Conservation (phyloP, 1,140 invertebrate genomes). For the Diorhabda sublineata region DNA sequence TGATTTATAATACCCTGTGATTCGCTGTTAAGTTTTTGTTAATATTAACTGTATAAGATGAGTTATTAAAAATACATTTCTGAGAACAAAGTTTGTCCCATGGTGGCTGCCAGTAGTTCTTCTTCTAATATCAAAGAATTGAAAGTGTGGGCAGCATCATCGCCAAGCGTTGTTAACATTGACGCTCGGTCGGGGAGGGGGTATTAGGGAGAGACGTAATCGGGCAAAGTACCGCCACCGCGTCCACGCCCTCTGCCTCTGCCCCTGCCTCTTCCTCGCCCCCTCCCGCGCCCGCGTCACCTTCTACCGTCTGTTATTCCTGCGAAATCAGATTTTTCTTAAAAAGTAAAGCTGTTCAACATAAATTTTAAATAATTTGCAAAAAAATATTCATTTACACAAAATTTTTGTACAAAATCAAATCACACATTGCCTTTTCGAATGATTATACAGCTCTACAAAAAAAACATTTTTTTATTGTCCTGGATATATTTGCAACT, state of each 20-base stretch:
- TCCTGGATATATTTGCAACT: too few species aligned
- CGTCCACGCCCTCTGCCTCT: slow-evolving; percentile 55
- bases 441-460: too few species aligned
- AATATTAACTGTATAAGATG: too few species aligned
- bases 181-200: slow-evolving; percentile 32
- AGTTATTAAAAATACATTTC: not conserved
- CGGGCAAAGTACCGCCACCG: slow-evolving; percentile 34
- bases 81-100: not conserved
- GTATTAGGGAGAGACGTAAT: slow-evolving; percentile 46
- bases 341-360: slow-evolving; percentile 13
- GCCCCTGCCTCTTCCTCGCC: slow-evolving; percentile 62
- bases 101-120: not conserved
- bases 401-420: too few species aligned
- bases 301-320: slow-evolving; percentile 65
- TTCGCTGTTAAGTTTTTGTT: too few species aligned
- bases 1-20: too few species aligned
- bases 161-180: not conserved
- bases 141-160: not conserved
- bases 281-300: slow-evolving; percentile 69
- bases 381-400: too few species aligned
- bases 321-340: slow-evolving; percentile 43
- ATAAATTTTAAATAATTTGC: not conserved
- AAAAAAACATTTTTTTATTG: too few species aligned
- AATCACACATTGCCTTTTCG: too few species aligned
- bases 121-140: not conserved